phyloP scores from a whole-genome alignment of 2,888 invertebrate genomes.

The Caradrina clavipalpis region DNA sequence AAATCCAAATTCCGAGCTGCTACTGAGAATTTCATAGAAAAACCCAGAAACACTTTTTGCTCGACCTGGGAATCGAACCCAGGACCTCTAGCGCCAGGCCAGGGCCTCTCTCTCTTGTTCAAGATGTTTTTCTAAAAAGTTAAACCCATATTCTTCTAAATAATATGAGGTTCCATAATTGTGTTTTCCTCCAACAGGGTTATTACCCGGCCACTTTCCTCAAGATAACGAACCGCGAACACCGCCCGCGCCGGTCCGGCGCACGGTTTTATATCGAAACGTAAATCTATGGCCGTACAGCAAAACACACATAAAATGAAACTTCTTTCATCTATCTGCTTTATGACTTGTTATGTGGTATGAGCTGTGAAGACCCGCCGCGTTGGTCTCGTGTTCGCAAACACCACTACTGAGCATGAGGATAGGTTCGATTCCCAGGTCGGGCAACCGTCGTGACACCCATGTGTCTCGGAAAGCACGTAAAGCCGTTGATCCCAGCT shows the following conservation, averaged over 20 bases:
- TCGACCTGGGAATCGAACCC: too few relatives aligned
- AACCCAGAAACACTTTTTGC: too few relatives aligned
- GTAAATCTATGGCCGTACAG: constrained; percentile 29
- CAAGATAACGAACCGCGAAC: constrained; percentile 26
- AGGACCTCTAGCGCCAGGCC: too few relatives aligned
- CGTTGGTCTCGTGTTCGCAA: too few relatives aligned
- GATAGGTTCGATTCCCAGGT: too few relatives aligned
- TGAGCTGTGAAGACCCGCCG: background rate
- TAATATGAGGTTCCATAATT: background rate
- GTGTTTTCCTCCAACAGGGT: background rate
- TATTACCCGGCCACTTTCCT: constrained; percentile 1
- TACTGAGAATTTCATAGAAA: too few relatives aligned
- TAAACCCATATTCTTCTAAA: background rate
- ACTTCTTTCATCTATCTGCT: constrained; percentile 24
- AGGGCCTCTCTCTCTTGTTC: too few relatives aligned
- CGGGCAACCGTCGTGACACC: too few relatives aligned
- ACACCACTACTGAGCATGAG: too few relatives aligned
- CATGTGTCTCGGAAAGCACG: too few relatives aligned
- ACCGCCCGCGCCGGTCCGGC: constrained; percentile 3
- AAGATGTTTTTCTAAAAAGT: background rate
- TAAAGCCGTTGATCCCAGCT: too few relatives aligned
- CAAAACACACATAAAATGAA: constrained; percentile 29
- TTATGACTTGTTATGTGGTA: constrained; percentile 11
- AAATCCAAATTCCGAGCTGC: too few relatives aligned
- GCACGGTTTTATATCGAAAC: constrained; percentile 30